Base-by-base conservation (phyloP, 2,797 vertebrate genomes). In the Oreochromis grahami region DNA sequence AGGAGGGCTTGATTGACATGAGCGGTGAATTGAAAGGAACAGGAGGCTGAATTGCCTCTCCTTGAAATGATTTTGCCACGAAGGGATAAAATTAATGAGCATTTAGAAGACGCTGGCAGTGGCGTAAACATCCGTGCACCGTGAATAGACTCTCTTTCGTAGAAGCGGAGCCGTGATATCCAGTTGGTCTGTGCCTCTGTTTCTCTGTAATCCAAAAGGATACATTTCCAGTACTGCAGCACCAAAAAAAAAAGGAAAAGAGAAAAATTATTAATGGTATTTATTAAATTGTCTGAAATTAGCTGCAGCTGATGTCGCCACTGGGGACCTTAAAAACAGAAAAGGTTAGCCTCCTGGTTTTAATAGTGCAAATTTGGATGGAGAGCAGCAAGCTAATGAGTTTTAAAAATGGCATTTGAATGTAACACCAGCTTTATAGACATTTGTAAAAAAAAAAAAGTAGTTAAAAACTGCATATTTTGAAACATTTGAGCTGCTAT, bases 11-110 rank as follows among this genome's bases (percentile, higher is more conserved):
- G 98, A 99, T 98, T 99, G 98, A 99, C 98, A 97, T 96, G 97
- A 97, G 97, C 96, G 97, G 96, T 98, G 98, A 99, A 99, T 99
- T 98, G 98, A 98, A 98, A 98, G 98, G 97, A 99, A 98, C 98
- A 98, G 98, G 93, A 97, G 97, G 97, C 96, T 98, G 98, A 99
- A 99, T 98, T 99, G 98, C 95, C 86, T 96, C 95, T 95, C 92
- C 93, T 92, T 96, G 97, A 98, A 98, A 98, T 98, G 94, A 98
- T 99, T 98, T 98, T 96, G 97, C 97, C 97, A 98, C 97, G 97
- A 98, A 97, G 97, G 97, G 97, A 97, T 97, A 96, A 98, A 97
- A 95, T 98, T 98, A 99, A 99, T 99, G 98, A 98, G 97, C 98
- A 98, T 99, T 99, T 98, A 98, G 96, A 93, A 96, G 93, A 93